Base-by-base conservation (phyloP, 64 coral and sea anemone species). In the Acropora yongei region DNA sequence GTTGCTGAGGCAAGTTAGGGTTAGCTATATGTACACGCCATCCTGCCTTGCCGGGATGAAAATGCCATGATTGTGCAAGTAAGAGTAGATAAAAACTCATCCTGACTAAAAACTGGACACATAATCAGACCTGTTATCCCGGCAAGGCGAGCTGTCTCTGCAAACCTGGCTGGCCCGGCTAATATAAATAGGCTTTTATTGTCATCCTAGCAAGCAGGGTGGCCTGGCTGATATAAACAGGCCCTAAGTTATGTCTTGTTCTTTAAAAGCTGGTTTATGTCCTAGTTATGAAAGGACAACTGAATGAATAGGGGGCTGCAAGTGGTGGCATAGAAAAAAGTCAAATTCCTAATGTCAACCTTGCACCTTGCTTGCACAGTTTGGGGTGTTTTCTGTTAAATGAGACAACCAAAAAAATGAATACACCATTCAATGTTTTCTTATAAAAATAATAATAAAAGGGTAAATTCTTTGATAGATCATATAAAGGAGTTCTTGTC, bases 41-140 rank as follows among this genome's bases (percentile, higher is more conserved):
- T 76, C 74, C 74, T 12, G 39, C 41, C 74, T 76, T 76, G 42
- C 74, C 74, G 74, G 74, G 74, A 76, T 76, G 42, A 76, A 76
- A 76, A 76, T 43, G 74, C 74, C 74, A 76, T 76, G 74, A 76
- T 14, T 76, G 74, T 76, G 74, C 74, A 76, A 76, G 74, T 76
- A 76, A 76, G 74, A 76, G 74, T 76, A 76, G 74, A 76, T 76
- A 76, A 76, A 76, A 46, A 76, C 74, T 76, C 74, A 76, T 76
- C 41, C 74, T 11, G 3, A 30, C 71, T 76, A 76, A 76, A 41
- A 41, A 6, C 74, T 44, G 74, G 74, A n/a, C 74, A 76, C 45
- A 76, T 76, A 44, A 47, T 17, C 42, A 47, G 43, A 77, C 75
- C 44, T 77, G 75, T 48, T 16, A 77, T 77, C 43, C 75, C 75